phyloP scores from a whole-genome alignment of 92 coral and sea anemone genomes.

The Palythoa grandiflora region DNA sequence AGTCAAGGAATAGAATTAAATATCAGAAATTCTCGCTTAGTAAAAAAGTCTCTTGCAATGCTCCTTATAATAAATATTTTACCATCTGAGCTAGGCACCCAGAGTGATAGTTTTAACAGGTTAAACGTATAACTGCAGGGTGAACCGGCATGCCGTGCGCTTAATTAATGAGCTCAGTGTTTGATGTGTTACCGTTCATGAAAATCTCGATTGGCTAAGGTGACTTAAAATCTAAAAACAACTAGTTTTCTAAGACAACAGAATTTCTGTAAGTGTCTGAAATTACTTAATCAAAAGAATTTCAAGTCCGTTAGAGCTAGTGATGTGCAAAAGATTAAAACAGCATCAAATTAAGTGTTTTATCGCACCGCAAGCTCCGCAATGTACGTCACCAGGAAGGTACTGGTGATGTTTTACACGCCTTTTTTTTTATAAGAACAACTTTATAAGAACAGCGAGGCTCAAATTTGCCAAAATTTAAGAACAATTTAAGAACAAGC shows the following conservation, averaged over 20 bases:
- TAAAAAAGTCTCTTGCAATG: too few relatives aligned
- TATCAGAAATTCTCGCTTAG: background rate
- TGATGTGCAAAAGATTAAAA: conserved; percentile 1
- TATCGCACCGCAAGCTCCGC: background rate
- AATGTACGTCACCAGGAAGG: background rate
- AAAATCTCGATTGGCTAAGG: background rate
- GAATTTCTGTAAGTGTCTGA: background rate
- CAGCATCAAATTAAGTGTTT: background rate
- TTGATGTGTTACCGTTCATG: background rate
- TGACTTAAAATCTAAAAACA: background rate
- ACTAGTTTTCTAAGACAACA: background rate
- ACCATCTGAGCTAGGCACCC: background rate
- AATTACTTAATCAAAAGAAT: background rate
- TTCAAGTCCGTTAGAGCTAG: background rate
- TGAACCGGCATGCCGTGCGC: background rate
- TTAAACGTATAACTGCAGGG: background rate
- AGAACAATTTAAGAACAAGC: too few relatives aligned
- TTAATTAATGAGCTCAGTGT: background rate
- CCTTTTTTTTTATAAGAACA: too few relatives aligned
- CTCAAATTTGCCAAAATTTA: too few relatives aligned
- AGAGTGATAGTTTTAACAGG: background rate
- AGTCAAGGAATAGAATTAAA: background rate
- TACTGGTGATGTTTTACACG: background rate
- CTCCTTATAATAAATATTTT: background rate
- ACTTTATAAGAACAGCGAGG: too few relatives aligned